A percentile compares a stretch with the other conserved stretches of the same genome.
phyloP scores from a whole-genome alignment of 1,140 invertebrate species.

The Pseudomyrmex sp. region DNA sequence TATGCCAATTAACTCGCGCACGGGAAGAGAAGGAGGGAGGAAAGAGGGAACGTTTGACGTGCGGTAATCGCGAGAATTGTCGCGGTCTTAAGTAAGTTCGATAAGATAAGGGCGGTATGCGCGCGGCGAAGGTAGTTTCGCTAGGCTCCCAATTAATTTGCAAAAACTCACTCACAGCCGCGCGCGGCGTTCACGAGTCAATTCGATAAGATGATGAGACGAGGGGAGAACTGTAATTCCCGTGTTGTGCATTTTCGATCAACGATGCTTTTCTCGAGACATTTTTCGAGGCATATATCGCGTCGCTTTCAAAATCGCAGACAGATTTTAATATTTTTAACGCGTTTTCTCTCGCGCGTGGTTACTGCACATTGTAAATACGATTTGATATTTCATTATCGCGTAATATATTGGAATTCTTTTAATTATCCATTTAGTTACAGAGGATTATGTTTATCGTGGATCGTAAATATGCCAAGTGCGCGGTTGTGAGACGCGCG shows the following conservation, averaged over 20 bases:
- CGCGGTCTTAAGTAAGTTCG: conserved; percentile 33
- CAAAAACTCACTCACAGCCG: neutral
- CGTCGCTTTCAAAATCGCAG: too few relatives aligned
- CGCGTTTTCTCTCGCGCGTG: too few relatives aligned
- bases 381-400: conserved; percentile 10
- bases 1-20: conserved; percentile 45
- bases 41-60: conserved; percentile 35
- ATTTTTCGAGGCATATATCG: too few relatives aligned
- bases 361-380: neutral
- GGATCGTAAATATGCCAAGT: conserved; percentile 19
- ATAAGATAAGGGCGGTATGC: conserved; percentile 49
- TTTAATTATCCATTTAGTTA: conserved; percentile 4
- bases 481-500: neutral
- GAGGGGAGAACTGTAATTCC: too few relatives aligned
- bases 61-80: conserved; percentile 55
- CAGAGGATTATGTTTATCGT: neutral
- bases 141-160: conserved; percentile 43
- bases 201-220: too few relatives aligned
- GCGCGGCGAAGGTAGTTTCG: neutral
- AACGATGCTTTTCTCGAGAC: too few relatives aligned
- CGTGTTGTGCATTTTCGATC: too few relatives aligned
- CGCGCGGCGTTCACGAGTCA: too few relatives aligned
- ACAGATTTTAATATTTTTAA: too few relatives aligned
- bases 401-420: neutral
- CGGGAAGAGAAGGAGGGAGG: neutral